Percentiles rank a stretch among this genome's conserved stretches.
Conservation (phyloP, 2,113 vertebrate species). For the Carollia perspicillata region DNA sequence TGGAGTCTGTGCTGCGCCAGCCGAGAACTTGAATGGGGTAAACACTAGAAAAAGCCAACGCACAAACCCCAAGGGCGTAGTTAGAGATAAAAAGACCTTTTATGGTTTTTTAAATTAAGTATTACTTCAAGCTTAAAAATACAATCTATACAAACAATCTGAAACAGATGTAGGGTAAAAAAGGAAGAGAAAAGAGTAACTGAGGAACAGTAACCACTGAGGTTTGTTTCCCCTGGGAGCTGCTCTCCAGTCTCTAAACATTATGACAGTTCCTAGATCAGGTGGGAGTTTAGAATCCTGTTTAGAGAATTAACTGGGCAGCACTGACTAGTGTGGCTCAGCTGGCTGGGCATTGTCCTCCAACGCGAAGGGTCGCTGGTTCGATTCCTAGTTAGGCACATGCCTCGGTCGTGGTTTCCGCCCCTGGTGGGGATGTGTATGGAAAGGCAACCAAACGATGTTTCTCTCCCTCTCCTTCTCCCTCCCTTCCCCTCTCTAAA, state of each 20-base stretch:
- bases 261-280: background rate
- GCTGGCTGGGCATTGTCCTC: too few relatives aligned
- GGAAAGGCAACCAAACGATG: too few relatives aligned
- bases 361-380: too few relatives aligned
- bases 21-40: constrained; percentile 85
- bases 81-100: background rate
- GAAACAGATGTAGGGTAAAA: background rate
- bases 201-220: background rate
- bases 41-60: constrained; percentile 72
- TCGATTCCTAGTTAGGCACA: too few relatives aligned
- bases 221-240: background rate
- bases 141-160: background rate
- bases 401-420: too few relatives aligned
- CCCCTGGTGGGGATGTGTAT: too few relatives aligned
- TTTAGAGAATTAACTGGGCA: background rate
- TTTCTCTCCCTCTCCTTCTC: too few relatives aligned
- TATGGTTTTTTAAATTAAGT: background rate
- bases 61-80: background rate
- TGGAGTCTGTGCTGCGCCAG: constrained; percentile 76
- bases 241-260: background rate
- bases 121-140: constrained; percentile 27
- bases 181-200: background rate
- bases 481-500: too few relatives aligned
- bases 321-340: too few relatives aligned
- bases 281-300: background rate